phyloP scores from a whole-genome alignment of 2,888 invertebrate species.

The Stenchaetothrips biformis region DNA sequence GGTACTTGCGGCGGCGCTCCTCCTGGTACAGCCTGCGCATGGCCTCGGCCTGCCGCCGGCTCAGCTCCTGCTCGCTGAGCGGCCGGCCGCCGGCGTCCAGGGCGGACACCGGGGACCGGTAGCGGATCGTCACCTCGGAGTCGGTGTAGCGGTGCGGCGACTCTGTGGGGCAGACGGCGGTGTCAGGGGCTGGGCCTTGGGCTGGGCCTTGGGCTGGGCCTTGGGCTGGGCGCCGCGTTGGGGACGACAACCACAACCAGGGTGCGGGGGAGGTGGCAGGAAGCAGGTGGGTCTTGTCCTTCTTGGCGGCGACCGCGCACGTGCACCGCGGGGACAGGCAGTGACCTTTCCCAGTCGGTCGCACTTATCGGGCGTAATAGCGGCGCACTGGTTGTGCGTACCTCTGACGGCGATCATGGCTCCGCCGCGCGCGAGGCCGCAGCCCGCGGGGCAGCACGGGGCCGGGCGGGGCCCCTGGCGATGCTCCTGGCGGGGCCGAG shows the following conservation, averaged over 20 bases:
- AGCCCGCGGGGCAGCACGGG: neutral
- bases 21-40: slow-evolving; percentile 87
- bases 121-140: slow-evolving; percentile 91
- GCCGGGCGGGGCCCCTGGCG: neutral
- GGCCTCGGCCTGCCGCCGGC: slow-evolving; percentile 79
- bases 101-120: slow-evolving; percentile 80
- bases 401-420: neutral
- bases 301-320: too few relatives aligned
- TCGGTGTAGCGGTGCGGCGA: slow-evolving; percentile 85
- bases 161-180: slow-evolving; percentile 52
- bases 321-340: too few relatives aligned
- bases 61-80: slow-evolving; percentile 83
- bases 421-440: neutral
- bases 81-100: slow-evolving; percentile 57
- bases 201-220: too few relatives aligned
- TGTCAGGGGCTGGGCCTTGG: neutral
- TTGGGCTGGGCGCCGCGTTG: neutral
- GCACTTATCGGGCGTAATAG: too few relatives aligned
- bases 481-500: neutral
- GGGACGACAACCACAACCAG: too few relatives aligned
- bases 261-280: neutral
- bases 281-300: neutral
- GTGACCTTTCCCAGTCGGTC: too few relatives aligned
- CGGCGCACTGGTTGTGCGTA: neutral
- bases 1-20: slow-evolving; percentile 82